These are phyloP conservation scores for Neoniphon sammara DNA, from an alignment of 2,797 vertebrate species.

Conservation along the genomic window DNA sequence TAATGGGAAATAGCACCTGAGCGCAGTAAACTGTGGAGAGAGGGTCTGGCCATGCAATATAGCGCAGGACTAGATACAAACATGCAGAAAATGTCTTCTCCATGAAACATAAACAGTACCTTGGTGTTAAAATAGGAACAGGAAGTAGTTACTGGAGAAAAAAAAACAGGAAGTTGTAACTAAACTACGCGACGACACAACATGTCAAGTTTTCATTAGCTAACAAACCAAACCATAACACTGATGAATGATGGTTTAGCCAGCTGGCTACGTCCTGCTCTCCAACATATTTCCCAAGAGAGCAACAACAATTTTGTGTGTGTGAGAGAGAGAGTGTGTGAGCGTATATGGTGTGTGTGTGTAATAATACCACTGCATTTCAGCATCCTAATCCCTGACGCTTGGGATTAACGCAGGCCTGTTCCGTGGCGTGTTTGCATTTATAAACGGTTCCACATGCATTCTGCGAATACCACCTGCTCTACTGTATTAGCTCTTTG, in stretches of 20 bases:
- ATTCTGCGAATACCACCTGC: constrained; percentile 49
- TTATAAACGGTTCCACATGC: constrained; percentile 67
- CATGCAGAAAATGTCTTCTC: neutral
- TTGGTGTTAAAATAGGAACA: constrained; percentile 41
- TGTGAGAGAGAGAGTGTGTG: constrained; percentile 31
- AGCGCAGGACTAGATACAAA: neutral
- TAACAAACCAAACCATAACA: constrained; percentile 52
- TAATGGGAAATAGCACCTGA: neutral
- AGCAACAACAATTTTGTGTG: constrained; percentile 47
- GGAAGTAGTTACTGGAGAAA: constrained; percentile 52
- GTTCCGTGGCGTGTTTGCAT: constrained; percentile 26
- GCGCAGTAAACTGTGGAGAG: neutral
- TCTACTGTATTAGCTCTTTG: constrained; percentile 33
- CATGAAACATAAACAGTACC: constrained; percentile 5
- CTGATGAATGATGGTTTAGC: constrained; percentile 36
- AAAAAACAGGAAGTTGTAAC: constrained; percentile 49
- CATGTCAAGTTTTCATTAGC: constrained; percentile 52
- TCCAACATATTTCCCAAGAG: constrained; percentile 55
- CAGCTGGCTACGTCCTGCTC: constrained; percentile 45
- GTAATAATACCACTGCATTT: constrained; percentile 21
- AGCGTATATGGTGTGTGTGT: constrained; percentile 15
- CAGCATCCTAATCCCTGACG: constrained; percentile 26
- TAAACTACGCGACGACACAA: constrained; percentile 47
- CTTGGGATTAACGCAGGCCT: constrained; percentile 34
- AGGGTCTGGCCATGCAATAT: neutral